phyloP scores from a whole-genome alignment of 2,113 vertebrate species.

The Tragelaphus buxtoni region DNA sequence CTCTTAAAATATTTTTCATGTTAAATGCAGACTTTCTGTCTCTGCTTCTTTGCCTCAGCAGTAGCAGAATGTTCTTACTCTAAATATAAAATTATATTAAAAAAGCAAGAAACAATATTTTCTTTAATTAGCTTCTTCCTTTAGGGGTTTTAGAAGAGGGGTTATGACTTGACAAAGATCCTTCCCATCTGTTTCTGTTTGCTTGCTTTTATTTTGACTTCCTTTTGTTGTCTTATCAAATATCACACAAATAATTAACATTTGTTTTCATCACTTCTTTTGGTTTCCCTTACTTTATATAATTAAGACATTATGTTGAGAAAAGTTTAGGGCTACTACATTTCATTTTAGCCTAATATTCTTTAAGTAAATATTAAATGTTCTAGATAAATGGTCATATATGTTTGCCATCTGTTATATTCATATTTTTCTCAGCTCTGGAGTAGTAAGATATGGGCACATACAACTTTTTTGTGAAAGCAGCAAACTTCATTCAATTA shows the following conservation, averaged over 20 bases:
- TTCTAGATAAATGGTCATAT: conserved; percentile 67
- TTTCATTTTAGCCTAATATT: conserved; percentile 77
- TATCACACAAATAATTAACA: conserved; percentile 78
- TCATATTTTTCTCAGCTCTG: conserved; percentile 77
- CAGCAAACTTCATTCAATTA: conserved; percentile 85
- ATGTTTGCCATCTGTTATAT: conserved; percentile 73
- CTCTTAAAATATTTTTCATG: conserved; percentile 65
- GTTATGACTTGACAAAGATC: conserved; percentile 78
- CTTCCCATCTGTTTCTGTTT: conserved; percentile 82
- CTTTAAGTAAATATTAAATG: conserved; percentile 81
- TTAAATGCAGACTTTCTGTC: conserved; percentile 68
- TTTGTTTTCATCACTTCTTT: conserved; percentile 79
- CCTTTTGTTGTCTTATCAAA: conserved; percentile 81
- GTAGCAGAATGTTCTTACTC: conserved; percentile 63
- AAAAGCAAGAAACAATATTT: conserved; percentile 78
- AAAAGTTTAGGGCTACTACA: conserved; percentile 80
- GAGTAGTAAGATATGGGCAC: conserved; percentile 77
- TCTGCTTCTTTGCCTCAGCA: conserved; percentile 56
- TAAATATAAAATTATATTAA: conserved; percentile 75
- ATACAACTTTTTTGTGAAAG: conserved; percentile 81
- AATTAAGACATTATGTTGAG: conserved; percentile 84
- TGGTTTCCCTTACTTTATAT: conserved; percentile 83
- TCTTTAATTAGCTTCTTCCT: conserved; percentile 82
- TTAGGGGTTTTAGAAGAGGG: conserved; percentile 73
- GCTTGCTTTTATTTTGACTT: conserved; percentile 85